Percentiles rank a stretch among this genome's conserved stretches.
Conservation (phyloP, 2,797 vertebrate genomes). For the Mallotus villosus region DNA sequence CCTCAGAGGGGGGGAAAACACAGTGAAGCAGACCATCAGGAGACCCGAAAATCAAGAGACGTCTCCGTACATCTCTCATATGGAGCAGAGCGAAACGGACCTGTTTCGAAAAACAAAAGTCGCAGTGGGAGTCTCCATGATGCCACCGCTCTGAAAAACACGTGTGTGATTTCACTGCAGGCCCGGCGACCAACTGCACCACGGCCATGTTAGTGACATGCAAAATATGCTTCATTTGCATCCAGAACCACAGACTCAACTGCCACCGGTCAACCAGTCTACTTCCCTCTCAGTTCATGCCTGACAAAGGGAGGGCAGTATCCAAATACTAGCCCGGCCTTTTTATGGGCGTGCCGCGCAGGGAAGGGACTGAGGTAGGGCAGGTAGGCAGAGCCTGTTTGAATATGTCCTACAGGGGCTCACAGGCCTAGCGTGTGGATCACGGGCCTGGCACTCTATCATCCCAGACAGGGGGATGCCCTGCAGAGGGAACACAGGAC, state of each 20-base stretch:
- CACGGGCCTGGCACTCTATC: neutral
- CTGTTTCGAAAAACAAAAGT: neutral
- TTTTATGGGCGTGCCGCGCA: too few species aligned
- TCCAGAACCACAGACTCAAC: neutral
- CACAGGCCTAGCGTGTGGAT: neutral
- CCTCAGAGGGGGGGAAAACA: constrained; percentile 13
- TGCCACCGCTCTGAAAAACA: neutral
- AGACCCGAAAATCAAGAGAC: neutral
- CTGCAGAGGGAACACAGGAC: neutral
- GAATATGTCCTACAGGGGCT: neutral
- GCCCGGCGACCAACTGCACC: neutral
- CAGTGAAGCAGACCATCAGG: neutral
- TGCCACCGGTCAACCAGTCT: neutral
- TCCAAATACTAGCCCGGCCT: too few species aligned
- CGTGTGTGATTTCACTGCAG: neutral
- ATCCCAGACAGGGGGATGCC: neutral
- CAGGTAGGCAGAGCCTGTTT: neutral
- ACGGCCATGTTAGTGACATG: neutral
- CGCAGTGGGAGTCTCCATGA: neutral
- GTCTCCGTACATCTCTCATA: too few species aligned
- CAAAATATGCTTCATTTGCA: neutral
- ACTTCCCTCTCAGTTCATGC: neutral
- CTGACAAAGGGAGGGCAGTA: too few species aligned
- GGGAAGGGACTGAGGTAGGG: too few species aligned
- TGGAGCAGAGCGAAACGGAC: too few species aligned